phyloP scores from a whole-genome alignment of 2,113 vertebrate species.

The Brachypteracias leptosomus region DNA sequence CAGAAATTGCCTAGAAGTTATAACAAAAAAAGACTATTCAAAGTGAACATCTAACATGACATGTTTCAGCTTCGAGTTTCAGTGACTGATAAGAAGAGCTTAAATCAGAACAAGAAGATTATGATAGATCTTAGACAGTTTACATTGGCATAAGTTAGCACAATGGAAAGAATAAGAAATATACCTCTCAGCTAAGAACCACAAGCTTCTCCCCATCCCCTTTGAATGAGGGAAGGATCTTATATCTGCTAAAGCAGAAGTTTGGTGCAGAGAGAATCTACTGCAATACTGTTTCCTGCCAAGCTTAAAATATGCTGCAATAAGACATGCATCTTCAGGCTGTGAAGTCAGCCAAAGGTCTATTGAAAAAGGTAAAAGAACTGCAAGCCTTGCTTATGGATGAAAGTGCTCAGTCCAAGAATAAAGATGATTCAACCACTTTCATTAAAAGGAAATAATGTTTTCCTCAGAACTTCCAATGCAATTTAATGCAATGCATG shows the following conservation, averaged over 20 bases:
- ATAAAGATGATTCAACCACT: slow-evolving; percentile 17
- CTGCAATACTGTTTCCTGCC: slow-evolving; percentile 52
- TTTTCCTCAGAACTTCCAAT: slow-evolving; percentile 2
- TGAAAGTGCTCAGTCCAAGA: not conserved
- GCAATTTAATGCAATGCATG: not conserved
- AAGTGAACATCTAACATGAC: not conserved
- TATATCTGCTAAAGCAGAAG: not conserved
- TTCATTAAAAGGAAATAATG: not conserved
- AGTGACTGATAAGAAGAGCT: not conserved
- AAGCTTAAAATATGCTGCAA: slow-evolving; percentile 46
- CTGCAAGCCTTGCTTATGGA: slow-evolving; percentile 15
- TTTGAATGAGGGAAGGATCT: not conserved
- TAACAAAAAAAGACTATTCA: not conserved
- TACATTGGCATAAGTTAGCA: not conserved
- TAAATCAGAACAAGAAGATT: not conserved
- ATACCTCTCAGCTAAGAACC: not conserved
- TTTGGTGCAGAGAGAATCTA: slow-evolving; percentile 31
- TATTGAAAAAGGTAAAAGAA: slow-evolving; percentile 30
- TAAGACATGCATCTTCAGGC: slow-evolving; percentile 46
- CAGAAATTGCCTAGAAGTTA: not conserved
- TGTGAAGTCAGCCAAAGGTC: slow-evolving; percentile 45
- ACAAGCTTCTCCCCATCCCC: not conserved
- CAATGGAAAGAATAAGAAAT: not conserved
- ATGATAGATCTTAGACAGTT: not conserved
- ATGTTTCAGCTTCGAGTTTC: not conserved